Percentiles rank a stretch among this genome's conserved stretches.
Evolutionary conservation across 1,140 invertebrate species (phyloP).

Genomic region (Adoxophyes honmai): DNA sequence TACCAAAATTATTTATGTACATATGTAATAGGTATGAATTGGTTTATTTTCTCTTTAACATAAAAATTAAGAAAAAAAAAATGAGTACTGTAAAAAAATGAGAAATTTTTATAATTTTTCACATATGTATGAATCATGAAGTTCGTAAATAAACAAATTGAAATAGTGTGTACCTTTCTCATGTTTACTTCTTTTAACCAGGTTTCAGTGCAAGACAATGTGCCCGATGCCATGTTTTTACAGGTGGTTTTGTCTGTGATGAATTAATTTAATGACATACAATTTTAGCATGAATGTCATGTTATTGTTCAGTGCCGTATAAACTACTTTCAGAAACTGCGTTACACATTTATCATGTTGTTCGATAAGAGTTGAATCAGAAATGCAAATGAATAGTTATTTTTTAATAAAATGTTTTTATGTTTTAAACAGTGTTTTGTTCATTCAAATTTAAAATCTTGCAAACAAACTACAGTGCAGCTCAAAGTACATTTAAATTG

Average conservation of each 20-base stretch:
- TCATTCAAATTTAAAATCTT: no score
- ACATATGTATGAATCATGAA: constrained; percentile 6
- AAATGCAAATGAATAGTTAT: background rate
- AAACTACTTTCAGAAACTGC: background rate
- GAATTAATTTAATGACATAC: constrained; percentile 15
- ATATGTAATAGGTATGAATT: no score
- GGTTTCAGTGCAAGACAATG: constrained; percentile 1
- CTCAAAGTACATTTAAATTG: no score
- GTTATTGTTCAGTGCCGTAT: background rate
- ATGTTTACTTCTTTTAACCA: constrained; percentile 7
- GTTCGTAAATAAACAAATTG: background rate
- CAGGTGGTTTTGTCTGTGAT: background rate
- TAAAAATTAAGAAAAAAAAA: no score
- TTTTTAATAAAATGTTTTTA: no score
- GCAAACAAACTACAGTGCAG: no score
- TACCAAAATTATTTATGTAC: no score
- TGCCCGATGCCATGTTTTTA: background rate
- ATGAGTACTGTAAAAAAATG: no score
- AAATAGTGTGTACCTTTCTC: background rate
- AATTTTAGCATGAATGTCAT: constrained; percentile 8
- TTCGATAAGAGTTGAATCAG: background rate
- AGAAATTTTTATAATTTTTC: no score
- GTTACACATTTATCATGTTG: background rate
- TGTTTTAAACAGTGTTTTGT: no score
- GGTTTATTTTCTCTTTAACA: no score